Conservation (phyloP, 1,140 invertebrate species). For the Amyelois transitella region DNA sequence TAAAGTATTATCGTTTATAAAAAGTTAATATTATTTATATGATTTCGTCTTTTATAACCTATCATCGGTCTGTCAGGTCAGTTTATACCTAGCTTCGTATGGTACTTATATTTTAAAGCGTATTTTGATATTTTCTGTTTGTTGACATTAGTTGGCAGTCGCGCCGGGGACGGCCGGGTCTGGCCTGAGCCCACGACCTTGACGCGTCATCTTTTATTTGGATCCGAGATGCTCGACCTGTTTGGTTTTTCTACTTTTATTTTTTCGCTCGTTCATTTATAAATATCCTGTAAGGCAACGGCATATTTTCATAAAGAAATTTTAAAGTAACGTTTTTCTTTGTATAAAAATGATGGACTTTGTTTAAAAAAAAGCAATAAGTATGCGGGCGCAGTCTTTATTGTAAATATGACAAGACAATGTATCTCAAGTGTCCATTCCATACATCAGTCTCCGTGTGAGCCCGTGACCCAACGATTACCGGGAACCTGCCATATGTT, state of each 20-base stretch:
- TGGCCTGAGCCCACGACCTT: conserved; percentile 15
- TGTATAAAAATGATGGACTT: neutral
- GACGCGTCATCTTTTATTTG: conserved; percentile 24
- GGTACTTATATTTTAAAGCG: neutral
- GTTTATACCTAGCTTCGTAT: too few species aligned
- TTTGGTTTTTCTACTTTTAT: conserved; percentile 19
- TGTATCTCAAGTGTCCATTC: conserved; percentile 11
- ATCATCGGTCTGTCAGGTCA: too few species aligned
- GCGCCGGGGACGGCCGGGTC: conserved; percentile 1
- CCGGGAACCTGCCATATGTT: conserved; percentile 4
- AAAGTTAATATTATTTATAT: too few species aligned
- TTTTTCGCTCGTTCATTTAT: neutral
- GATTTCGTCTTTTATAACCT: too few species aligned
- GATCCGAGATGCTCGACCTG: conserved; percentile 14
- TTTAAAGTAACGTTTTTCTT: neutral
- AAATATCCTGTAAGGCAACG: too few species aligned
- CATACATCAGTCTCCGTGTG: conserved; percentile 5
- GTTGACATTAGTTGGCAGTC: conserved; percentile 3
- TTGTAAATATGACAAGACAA: conserved; percentile 5
- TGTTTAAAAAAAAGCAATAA: conserved; percentile 3
- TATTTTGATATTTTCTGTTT: neutral
- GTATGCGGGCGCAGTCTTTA: conserved; percentile 5
- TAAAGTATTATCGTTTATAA: too few species aligned
- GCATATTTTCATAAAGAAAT: too few species aligned
- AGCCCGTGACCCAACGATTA: conserved; percentile 3